These are phyloP conservation scores for Nannospalax galili DNA, from an alignment of 2,113 vertebrate genomes.

Conservation along the genomic window DNA sequence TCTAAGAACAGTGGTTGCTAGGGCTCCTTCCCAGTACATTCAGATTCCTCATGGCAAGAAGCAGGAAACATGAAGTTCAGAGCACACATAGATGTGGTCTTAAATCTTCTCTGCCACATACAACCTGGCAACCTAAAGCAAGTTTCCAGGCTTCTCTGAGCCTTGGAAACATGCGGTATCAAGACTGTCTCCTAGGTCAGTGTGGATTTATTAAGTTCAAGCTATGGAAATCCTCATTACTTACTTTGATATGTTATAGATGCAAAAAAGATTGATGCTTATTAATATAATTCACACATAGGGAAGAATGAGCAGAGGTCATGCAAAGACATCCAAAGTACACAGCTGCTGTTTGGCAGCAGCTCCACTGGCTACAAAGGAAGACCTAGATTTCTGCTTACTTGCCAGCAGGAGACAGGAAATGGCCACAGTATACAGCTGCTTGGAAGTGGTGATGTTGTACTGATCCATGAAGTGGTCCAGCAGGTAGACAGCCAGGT, in stretches of 20 bases:
- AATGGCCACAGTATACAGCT: conserved; percentile 91
- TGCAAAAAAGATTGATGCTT: background rate
- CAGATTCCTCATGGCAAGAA: background rate
- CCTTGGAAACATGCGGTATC: background rate
- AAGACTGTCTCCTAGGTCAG: background rate
- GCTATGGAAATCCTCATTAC: background rate
- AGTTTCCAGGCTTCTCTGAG: conserved; percentile 31
- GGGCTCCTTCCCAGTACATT: background rate
- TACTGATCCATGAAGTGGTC: conserved; percentile 96
- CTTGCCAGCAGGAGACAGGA: conserved; percentile 95
- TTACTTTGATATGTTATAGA: background rate
- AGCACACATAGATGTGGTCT: background rate
- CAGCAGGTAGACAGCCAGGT: conserved; percentile 93
- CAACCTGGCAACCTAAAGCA: background rate
- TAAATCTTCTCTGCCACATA: background rate
- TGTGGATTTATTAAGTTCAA: background rate
- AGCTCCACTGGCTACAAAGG: rapidly evolving
- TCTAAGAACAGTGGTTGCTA: background rate
- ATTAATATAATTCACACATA: background rate
- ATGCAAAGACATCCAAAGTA: rapidly evolving
- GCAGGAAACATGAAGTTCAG: background rate
- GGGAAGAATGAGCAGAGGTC: background rate
- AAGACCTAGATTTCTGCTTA: conserved; percentile 80
- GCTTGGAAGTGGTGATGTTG: conserved; percentile 88
- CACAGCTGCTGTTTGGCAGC: rapidly evolving